These are phyloP conservation scores for Nycteola revayana DNA, from an alignment of 2,888 invertebrate genomes.

Conservation along the genomic window DNA sequence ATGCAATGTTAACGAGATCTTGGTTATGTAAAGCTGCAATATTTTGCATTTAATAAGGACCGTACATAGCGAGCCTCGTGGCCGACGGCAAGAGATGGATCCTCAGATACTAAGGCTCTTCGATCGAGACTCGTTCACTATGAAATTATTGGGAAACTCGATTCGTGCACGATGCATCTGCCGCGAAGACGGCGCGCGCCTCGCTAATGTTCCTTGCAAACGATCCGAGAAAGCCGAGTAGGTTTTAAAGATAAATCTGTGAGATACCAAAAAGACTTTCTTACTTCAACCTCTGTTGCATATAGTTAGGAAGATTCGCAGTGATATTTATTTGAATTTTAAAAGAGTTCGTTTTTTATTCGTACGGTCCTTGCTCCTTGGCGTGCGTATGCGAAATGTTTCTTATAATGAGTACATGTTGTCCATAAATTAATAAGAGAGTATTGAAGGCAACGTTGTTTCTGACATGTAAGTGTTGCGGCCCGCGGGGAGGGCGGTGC, in stretches of 20 bases:
- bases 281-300: conserved; percentile 47
- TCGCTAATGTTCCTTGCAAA: conserved; percentile 62
- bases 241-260: conserved; percentile 70
- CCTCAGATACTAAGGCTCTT: conserved; percentile 53
- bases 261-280: conserved; percentile 48
- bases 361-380: background rate
- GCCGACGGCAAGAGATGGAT: conserved; percentile 72
- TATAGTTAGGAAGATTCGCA: conserved; percentile 39
- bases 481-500: conserved; percentile 64
- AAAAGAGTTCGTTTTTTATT: conserved; percentile 2
- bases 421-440: conserved; percentile 52
- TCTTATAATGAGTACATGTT: conserved; percentile 39
- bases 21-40: conserved; percentile 68
- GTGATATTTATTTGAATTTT: conserved; percentile 29
- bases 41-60: conserved; percentile 78
- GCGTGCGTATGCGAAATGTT: conserved; percentile 29
- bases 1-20: conserved; percentile 73
- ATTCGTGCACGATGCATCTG: conserved; percentile 77
- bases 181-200: conserved; percentile 43
- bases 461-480: conserved; percentile 52
- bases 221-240: conserved; percentile 61
- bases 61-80: conserved; percentile 58
- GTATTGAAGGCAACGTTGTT: conserved; percentile 40
- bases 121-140: conserved; percentile 65
- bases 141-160: conserved; percentile 78